Evolutionary conservation across 2,797 vertebrate species (phyloP).

Genomic region (Paramormyrops hopkinsi): DNA sequence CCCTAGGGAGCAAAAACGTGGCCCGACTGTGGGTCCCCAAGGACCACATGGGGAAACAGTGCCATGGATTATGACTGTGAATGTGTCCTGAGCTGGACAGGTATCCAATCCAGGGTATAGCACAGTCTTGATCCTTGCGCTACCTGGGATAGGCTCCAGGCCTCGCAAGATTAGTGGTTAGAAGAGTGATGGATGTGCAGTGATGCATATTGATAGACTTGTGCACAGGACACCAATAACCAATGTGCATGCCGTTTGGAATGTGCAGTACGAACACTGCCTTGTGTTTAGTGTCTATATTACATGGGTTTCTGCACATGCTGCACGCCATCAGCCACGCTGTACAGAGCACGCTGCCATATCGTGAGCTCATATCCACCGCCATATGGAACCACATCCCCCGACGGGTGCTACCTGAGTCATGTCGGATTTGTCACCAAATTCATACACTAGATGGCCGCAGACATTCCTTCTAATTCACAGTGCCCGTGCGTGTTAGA

Average conservation of each 20-base stretch:
- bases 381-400: background rate
- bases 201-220: background rate
- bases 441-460: background rate
- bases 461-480: background rate
- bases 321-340: background rate
- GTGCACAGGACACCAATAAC: background rate
- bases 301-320: background rate
- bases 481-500: background rate
- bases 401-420: background rate
- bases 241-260: background rate
- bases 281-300: background rate
- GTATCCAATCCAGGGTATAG: background rate
- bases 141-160: background rate
- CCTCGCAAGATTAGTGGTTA: background rate
- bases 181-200: background rate
- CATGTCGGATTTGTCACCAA: background rate
- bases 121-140: background rate
- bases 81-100: background rate
- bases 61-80: background rate
- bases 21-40: background rate
- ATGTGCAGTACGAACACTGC: background rate
- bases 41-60: background rate
- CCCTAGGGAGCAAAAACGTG: background rate
- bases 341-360: background rate
- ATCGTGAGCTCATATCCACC: background rate